Evolutionary conservation across 2,888 invertebrate species (phyloP).

Genomic region (Ormyrus pomaceus): DNA sequence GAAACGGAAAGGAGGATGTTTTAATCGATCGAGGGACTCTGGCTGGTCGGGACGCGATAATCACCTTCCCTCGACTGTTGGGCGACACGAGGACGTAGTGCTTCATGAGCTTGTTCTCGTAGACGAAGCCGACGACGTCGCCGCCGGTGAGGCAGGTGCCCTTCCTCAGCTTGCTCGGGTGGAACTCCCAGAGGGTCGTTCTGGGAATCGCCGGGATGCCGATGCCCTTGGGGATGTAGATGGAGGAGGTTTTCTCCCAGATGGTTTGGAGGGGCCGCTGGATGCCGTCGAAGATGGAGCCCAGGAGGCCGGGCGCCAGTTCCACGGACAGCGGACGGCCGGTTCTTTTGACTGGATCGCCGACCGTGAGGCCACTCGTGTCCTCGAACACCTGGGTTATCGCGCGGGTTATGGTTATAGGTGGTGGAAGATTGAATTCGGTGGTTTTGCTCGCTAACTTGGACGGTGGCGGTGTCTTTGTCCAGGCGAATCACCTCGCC

Average conservation of each 20-base stretch:
- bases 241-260: slow-evolving; percentile 90
- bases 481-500: slow-evolving; percentile 99
- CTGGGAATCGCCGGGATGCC: slow-evolving; percentile 91
- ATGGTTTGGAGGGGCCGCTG: slow-evolving; percentile 98
- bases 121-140: slow-evolving; percentile 94
- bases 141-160: slow-evolving; percentile 98
- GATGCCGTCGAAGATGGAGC: slow-evolving; percentile 99
- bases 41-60: neutral
- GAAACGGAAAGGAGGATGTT: too few relatives aligned
- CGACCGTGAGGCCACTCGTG: slow-evolving; percentile 97
- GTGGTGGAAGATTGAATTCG: neutral
- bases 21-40: neutral
- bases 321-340: slow-evolving; percentile 98
- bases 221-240: slow-evolving; percentile 99
- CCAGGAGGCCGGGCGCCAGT: slow-evolving; percentile 98
- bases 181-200: slow-evolving; percentile 91
- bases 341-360: slow-evolving; percentile 96
- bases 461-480: slow-evolving; percentile 98
- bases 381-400: slow-evolving; percentile 84
- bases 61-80: slow-evolving; percentile 89
- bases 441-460: slow-evolving; percentile 73
- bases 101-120: slow-evolving; percentile 96
- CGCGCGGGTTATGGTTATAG: too few relatives aligned
- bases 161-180: slow-evolving; percentile 85
- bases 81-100: slow-evolving; percentile 96